These are phyloP conservation scores for Decapterus maruadsi DNA, from an alignment of 2,797 vertebrate genomes.

Conservation along the genomic window DNA sequence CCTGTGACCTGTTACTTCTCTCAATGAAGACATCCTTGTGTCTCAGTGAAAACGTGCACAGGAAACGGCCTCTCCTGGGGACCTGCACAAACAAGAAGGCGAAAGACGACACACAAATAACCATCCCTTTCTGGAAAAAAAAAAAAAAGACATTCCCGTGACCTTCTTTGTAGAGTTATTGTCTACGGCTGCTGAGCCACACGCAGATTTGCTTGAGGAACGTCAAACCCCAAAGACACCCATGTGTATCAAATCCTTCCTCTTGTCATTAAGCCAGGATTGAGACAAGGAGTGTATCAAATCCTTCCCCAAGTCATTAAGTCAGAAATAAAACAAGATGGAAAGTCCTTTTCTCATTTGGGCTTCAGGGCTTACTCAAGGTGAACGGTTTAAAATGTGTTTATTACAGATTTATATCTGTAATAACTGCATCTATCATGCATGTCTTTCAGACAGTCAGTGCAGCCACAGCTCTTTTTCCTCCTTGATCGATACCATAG, in stretches of 20 bases:
- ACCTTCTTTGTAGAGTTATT: constrained; percentile 51
- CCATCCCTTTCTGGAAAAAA: constrained; percentile 21
- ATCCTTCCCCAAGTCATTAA: constrained; percentile 29
- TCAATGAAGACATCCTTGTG: constrained; percentile 54
- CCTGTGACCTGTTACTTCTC: constrained; percentile 56
- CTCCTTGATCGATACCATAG: background rate
- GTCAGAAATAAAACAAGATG: constrained; percentile 15
- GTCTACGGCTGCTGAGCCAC: constrained; percentile 56
- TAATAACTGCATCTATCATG: background rate
- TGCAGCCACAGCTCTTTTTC: background rate
- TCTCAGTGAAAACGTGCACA: constrained; percentile 53
- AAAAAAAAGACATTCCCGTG: constrained; percentile 14
- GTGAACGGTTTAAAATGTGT: constrained; percentile 26
- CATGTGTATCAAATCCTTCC: constrained; percentile 46
- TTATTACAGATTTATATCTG: constrained; percentile 24
- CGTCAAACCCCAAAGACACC: constrained; percentile 40
- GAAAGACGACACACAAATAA: constrained; percentile 53
- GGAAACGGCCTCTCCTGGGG: constrained; percentile 63
- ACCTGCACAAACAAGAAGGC: constrained; percentile 54
- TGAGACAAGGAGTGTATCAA: constrained; percentile 27
- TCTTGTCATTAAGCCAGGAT: constrained; percentile 40
- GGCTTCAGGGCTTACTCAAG: constrained; percentile 4
- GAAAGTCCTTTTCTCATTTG: constrained; percentile 14
- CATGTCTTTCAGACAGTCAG: background rate
- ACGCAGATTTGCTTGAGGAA: constrained; percentile 65